phyloP scores from a whole-genome alignment of 2,888 invertebrate species.

The Stenodema calcarata region DNA sequence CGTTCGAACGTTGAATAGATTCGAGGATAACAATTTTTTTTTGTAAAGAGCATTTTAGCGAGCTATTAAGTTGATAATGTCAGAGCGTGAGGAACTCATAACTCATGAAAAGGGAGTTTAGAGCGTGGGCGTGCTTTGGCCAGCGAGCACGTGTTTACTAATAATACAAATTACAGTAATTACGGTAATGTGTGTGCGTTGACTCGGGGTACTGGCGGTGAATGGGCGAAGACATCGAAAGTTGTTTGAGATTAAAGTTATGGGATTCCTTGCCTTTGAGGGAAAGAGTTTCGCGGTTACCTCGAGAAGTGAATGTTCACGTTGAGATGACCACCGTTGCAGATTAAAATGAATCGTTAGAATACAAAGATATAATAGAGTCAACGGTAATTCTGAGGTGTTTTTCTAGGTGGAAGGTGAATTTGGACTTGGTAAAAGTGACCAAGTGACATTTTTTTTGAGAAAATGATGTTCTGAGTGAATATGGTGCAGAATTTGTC shows the following conservation, averaged over 20 bases:
- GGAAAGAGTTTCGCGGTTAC: not conserved
- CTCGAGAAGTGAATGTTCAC: not conserved
- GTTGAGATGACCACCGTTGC: not conserved
- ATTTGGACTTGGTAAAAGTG: too few relatives aligned
- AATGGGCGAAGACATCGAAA: not conserved
- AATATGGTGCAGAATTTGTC: too few relatives aligned
- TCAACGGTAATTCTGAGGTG: too few relatives aligned
- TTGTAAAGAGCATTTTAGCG: conserved; percentile 21
- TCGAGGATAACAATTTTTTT: not conserved
- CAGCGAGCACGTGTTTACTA: conserved; percentile 44
- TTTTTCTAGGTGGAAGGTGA: too few relatives aligned
- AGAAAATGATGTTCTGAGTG: too few relatives aligned
- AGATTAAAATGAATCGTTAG: too few relatives aligned
- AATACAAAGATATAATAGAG: too few relatives aligned
- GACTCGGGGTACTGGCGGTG: not conserved
- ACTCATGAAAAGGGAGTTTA: conserved; percentile 18
- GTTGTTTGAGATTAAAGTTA: not conserved
- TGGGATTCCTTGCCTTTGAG: not conserved
- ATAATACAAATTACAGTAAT: conserved; percentile 39
- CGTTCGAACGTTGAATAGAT: conserved; percentile 16
- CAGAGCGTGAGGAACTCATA: conserved; percentile 45
- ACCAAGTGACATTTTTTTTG: too few relatives aligned
- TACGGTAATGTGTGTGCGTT: conserved; percentile 8
- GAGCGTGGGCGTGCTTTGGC: conserved; percentile 26
- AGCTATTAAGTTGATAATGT: conserved; percentile 33